Evolutionary conservation across 30 jellyfish, hydroid and myxozoan species (phyloP).

Genomic region (Aurelia aurita complex sp. Pacific): DNA sequence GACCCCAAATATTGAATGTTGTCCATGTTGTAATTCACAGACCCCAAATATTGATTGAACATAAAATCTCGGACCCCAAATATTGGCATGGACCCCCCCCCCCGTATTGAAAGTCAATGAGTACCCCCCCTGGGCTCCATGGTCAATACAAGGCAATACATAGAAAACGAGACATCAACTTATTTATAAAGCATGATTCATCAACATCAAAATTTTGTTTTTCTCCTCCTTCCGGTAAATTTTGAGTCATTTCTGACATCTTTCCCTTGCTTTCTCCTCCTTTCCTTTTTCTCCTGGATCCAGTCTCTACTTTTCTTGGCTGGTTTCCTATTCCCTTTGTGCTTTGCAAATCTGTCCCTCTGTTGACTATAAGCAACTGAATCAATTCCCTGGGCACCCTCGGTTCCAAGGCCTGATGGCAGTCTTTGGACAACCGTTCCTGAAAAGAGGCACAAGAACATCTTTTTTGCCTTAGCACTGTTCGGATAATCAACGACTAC

Average conservation of each 20-base stretch:
- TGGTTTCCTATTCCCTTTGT: slow-evolving; percentile 44
- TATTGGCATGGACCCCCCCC: too few relatives aligned
- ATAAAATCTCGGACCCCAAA: too few relatives aligned
- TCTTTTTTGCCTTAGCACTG: slow-evolving; percentile 94
- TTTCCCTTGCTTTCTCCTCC: slow-evolving; percentile 86
- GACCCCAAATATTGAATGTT: too few relatives aligned
- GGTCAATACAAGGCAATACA: too few relatives aligned
- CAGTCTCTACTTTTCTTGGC: slow-evolving; percentile 85
- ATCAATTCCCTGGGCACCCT: slow-evolving; percentile 36
- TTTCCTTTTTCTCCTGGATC: slow-evolving; percentile 87
- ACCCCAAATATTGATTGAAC: too few relatives aligned
- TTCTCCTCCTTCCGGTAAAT: slow-evolving; percentile 84
- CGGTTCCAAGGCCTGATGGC: slow-evolving; percentile 77
- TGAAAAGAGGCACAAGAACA: slow-evolving; percentile 92
- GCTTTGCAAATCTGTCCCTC: slow-evolving; percentile 15
- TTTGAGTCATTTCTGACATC: slow-evolving; percentile 87
- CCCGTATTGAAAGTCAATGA: too few relatives aligned
- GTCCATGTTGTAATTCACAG: too few relatives aligned
- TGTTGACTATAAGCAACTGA: slow-evolving; percentile 36
- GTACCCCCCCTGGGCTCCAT: too few relatives aligned
- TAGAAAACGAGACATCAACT: too few relatives aligned
- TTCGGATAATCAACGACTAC: slow-evolving; percentile 98
- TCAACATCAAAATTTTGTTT: slow-evolving; percentile 35
- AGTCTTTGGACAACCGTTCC: slow-evolving; percentile 60
- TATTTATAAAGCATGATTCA: too few relatives aligned